Base-by-base conservation (phyloP, 2,888 invertebrate genomes). In the Tridacna gigas region DNA sequence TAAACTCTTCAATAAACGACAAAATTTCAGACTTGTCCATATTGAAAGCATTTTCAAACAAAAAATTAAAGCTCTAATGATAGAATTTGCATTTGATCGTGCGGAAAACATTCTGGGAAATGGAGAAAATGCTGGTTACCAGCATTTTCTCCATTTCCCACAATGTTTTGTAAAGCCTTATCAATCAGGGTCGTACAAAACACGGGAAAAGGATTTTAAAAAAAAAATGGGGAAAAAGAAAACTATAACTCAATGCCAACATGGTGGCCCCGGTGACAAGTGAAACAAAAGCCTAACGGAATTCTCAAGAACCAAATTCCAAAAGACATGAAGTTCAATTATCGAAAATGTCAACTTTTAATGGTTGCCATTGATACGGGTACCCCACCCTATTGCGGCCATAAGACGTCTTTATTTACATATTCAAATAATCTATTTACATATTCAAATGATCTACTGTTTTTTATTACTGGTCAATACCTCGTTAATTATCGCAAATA, bases 351-450 rank as follows among this genome's bases (percentile, higher is more conserved):
- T 77, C 85, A 85, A 74, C 20, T 45, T 66, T 63, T 71, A 71
- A 71, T 71, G 71, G 71, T 51, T 51, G 71, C 77, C 26, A 67
- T 74, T 63, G 48, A 77, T 69, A 61, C 61, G 69, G 69, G 77
- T 77, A 48, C 66, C 63, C 75, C 45, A 47, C 47, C 75, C 63
- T 48, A 47, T 76, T 22, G 63, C 76, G 28, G 47, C n/a, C 66
- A 26, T 51, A 77, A 77, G 51, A 67, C 13, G 48, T 65, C 48
- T 65, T 26, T 81, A 81, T 81, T 84, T 84, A 81, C 80, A 84
- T 84, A 84, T 84, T 84, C 81, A 84, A 84, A 84, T 81, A 47
- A 51, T 71, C 51, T 81, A 81, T 81, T 84, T 84, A 81, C 80
- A 84, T 84, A 84, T 84, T 84, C 81, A 84, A 84, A 84, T 81